These are phyloP conservation scores for Plecturocebus donacophilus DNA, from an alignment of 2,113 vertebrate species.

Conservation along the genomic window DNA sequence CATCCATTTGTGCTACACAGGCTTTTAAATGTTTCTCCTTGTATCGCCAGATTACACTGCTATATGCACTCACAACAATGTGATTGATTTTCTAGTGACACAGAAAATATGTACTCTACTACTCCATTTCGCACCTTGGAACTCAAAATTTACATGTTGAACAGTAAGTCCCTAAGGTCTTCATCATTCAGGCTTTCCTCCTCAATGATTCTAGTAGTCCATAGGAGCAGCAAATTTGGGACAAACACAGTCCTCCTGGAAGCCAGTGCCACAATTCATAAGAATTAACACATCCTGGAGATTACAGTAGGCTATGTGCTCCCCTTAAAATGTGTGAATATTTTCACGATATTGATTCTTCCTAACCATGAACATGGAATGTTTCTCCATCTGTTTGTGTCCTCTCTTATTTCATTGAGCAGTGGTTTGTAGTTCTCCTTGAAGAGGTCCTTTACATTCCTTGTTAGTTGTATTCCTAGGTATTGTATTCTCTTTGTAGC, in stretches of 20 bases:
- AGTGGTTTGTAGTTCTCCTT: too few species aligned
- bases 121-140: not conserved
- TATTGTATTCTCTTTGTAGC: too few species aligned
- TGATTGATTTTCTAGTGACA: not conserved
- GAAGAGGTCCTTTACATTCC: too few species aligned
- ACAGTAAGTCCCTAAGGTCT: not conserved
- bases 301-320: not conserved
- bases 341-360: too few species aligned
- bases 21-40: not conserved
- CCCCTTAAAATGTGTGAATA: not conserved
- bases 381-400: too few species aligned
- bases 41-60: too few species aligned
- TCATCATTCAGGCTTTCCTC: not conserved
- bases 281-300: not conserved
- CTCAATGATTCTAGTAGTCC: not conserved
- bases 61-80: accelerated
- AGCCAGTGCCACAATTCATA: not conserved
- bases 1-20: not conserved
- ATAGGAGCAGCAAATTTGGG: not conserved
- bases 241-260: not conserved
- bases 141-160: not conserved
- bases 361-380: too few species aligned
- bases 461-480: too few species aligned
- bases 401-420: too few species aligned
- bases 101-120: not conserved